A percentile compares a stretch with the other conserved stretches of the same genome.
Conservation (phyloP, 2,797 vertebrate genomes). For the Poeciliopsis gracilis region DNA sequence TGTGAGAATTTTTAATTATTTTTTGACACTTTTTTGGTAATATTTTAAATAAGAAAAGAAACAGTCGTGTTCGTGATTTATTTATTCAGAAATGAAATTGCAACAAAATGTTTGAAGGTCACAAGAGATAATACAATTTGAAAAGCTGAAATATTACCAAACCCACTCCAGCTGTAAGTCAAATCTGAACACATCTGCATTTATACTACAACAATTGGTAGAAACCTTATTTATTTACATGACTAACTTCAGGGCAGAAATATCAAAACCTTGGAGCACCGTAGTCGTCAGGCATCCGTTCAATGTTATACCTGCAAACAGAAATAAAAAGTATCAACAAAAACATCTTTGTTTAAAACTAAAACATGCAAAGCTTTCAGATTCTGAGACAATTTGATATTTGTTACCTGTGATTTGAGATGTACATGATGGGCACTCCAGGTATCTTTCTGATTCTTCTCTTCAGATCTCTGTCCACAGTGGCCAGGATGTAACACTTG, state of each 20-base stretch:
- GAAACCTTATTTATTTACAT: constrained; percentile 58
- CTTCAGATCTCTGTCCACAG: constrained; percentile 96
- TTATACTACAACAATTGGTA: constrained; percentile 27
- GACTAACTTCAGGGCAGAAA: constrained; percentile 10
- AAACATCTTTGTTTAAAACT: neutral
- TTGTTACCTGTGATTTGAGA: constrained; percentile 94
- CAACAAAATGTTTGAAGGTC: constrained; percentile 22
- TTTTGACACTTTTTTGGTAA: neutral
- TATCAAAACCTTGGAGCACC: constrained; percentile 92
- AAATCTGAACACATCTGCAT: constrained; percentile 3
- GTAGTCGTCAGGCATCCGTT: constrained; percentile 97
- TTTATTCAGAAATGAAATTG: constrained; percentile 23
- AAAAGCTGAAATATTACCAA: constrained; percentile 22
- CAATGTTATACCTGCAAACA: constrained; percentile 92
- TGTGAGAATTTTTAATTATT: neutral
- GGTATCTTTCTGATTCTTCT: constrained; percentile 95
- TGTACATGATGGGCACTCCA: constrained; percentile 98
- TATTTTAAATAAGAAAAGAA: neutral
- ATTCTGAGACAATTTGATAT: neutral
- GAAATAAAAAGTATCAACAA: constrained; percentile 5
- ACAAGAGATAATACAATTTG: constrained; percentile 14
- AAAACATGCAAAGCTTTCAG: neutral
- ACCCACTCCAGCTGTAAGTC: constrained; percentile 11
- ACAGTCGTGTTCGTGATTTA: constrained; percentile 42
- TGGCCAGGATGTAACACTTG: constrained; percentile 98